Evolutionary conservation across 2,888 invertebrate genomes (phyloP).

Genomic region (Meliscaeva auricollis): DNA sequence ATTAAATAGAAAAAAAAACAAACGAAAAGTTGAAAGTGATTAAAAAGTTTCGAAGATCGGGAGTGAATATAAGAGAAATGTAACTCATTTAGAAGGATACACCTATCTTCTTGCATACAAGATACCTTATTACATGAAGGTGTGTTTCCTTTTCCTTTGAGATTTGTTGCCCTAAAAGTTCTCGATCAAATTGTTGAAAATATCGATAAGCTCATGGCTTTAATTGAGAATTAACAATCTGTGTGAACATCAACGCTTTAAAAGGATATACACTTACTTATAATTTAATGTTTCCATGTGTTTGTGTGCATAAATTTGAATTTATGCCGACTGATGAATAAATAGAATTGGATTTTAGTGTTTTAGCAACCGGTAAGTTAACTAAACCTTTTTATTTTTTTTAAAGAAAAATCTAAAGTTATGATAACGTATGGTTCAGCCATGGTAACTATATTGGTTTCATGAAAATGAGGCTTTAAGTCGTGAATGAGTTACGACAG

Average conservation of each 20-base stretch:
- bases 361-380: conserved; percentile 57
- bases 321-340: conserved; percentile 44
- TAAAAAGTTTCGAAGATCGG: conserved; percentile 45
- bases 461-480: too few species aligned
- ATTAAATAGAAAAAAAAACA: conserved; percentile 1
- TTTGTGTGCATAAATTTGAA: conserved; percentile 21
- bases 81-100: conserved; percentile 57
- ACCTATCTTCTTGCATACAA: background rate
- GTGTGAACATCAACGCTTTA: conserved; percentile 42
- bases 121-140: conserved; percentile 13
- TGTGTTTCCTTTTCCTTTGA: conserved; percentile 56
- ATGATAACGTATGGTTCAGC: too few species aligned
- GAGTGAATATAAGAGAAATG: conserved; percentile 60
- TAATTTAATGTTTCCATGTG: background rate
- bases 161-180: conserved; percentile 46
- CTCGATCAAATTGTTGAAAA: conserved; percentile 21
- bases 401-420: too few species aligned
- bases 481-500: too few species aligned
- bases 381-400: background rate
- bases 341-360: conserved; percentile 66
- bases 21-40: background rate
- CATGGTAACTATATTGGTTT: too few species aligned
- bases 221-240: conserved; percentile 60
- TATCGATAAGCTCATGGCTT: conserved; percentile 43
- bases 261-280: conserved; percentile 46